Conservation (phyloP, 2,797 vertebrate species). For the Brachyrhaphis roseni region DNA sequence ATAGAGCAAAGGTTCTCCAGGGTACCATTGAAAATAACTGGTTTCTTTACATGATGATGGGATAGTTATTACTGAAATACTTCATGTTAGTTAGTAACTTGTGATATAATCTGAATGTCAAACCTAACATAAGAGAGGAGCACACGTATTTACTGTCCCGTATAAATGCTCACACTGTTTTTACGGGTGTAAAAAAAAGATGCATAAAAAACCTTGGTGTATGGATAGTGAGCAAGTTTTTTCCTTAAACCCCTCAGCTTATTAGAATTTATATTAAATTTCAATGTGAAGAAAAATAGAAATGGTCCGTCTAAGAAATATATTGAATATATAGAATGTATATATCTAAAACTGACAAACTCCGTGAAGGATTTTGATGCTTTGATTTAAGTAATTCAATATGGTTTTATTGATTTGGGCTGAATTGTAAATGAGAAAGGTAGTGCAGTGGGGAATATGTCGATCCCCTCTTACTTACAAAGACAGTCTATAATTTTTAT, state of each 20-base stretch:
- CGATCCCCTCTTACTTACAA: not conserved
- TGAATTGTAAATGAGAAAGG: not conserved
- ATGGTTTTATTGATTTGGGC: not conserved
- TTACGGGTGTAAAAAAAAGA: not conserved
- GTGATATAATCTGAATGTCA: not conserved
- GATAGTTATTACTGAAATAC: not conserved
- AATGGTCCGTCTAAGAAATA: not conserved
- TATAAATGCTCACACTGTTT: not conserved
- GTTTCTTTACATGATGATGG: not conserved
- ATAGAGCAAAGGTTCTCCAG: not conserved
- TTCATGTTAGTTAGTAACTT: not conserved
- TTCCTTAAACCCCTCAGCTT: not conserved
- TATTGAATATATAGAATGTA: not conserved
- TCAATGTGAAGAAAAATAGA: not conserved
- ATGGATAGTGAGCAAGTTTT: not conserved
- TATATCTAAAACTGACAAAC: not conserved
- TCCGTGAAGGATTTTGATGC: conserved; percentile 11
- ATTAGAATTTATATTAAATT: not conserved
- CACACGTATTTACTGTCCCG: not conserved
- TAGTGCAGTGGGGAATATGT: not conserved
- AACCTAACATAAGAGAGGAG: not conserved
- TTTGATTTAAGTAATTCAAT: not conserved
- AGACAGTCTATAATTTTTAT: not conserved
- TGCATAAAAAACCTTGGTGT: not conserved
- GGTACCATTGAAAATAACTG: too few species aligned